A percentile compares a stretch with the other conserved stretches of the same genome.
Evolutionary conservation across 2,797 vertebrate genomes (phyloP).

Genomic region (Ibycter americanus): DNA sequence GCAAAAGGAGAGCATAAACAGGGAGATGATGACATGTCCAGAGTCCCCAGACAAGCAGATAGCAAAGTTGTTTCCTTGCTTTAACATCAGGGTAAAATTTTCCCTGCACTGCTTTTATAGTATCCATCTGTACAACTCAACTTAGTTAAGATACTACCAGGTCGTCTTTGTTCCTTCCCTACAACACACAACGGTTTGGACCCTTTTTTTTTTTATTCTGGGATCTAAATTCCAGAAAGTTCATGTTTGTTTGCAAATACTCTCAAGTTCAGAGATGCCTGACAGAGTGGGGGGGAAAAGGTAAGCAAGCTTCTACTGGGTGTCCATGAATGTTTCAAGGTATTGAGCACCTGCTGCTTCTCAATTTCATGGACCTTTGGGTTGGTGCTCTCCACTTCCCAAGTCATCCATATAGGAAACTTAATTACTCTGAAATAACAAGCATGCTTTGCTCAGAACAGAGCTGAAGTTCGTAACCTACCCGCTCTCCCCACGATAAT

Average conservation of each 20-base stretch:
- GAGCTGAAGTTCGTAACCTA: background rate
- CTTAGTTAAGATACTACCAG: background rate
- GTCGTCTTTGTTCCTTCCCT: background rate
- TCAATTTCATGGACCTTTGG: background rate
- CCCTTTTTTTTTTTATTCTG: background rate
- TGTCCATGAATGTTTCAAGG: background rate
- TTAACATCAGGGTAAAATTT: background rate
- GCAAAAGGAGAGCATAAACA: background rate
- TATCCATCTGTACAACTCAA: too few relatives aligned
- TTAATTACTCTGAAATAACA: background rate
- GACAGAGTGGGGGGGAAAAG: too few relatives aligned
- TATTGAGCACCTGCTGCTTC: background rate
- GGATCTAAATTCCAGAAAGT: background rate
- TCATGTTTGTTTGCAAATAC: background rate
- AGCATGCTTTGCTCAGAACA: background rate
- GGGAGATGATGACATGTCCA: background rate
- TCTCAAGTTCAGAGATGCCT: background rate
- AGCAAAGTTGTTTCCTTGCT: background rate
- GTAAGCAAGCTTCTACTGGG: background rate
- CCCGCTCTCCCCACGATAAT: fast-evolving
- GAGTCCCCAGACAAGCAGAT: background rate
- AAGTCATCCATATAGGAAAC: background rate
- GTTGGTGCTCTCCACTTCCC: background rate
- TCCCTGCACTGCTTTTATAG: background rate
- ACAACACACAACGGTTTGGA: background rate